Conservation (phyloP, 2,888 invertebrate species). For the Drosophila pseudotakahashii region DNA sequence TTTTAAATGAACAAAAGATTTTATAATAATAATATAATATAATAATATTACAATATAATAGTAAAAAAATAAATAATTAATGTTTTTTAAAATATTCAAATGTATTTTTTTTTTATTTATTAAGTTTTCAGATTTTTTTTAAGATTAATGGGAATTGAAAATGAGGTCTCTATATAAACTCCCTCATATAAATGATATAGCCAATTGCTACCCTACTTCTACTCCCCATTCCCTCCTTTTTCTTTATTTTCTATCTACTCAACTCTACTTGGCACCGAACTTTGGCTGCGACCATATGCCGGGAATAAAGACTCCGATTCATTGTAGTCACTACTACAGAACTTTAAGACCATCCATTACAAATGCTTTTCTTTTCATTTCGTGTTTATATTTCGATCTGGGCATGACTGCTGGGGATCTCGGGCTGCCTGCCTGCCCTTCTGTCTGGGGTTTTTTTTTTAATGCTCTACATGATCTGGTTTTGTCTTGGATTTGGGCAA, state of each 20-base stretch:
- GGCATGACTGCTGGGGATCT: slow-evolving; percentile 40
- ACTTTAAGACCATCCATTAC: slow-evolving; percentile 57
- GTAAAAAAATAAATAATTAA: too few relatives aligned
- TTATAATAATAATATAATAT: too few relatives aligned
- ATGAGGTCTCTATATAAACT: too few relatives aligned
- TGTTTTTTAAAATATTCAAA: too few relatives aligned
- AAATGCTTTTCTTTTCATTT: slow-evolving; percentile 75
- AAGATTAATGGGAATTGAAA: too few relatives aligned
- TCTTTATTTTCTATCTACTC: slow-evolving; percentile 34
- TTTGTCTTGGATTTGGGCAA: slow-evolving; percentile 68
- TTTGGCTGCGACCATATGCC: slow-evolving; percentile 23
- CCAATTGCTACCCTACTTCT: not conserved
- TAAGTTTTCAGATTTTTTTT: too few relatives aligned
- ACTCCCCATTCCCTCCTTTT: not conserved
- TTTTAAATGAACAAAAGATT: too few relatives aligned
- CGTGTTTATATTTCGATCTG: slow-evolving; percentile 67
- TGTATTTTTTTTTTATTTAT: too few relatives aligned
- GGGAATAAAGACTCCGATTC: slow-evolving; percentile 30
- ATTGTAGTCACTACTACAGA: slow-evolving; percentile 15
- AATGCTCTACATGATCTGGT: slow-evolving; percentile 72
- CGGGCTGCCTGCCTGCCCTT: slow-evolving; percentile 16
- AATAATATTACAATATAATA: too few relatives aligned
- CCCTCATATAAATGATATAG: not conserved
- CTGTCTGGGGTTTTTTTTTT: slow-evolving; percentile 43
- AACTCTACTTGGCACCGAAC: slow-evolving; percentile 29